A percentile compares a stretch with the other conserved stretches of the same genome.
Evolutionary conservation across 1,140 invertebrate species (phyloP).

Genomic region (Myzus persicae): DNA sequence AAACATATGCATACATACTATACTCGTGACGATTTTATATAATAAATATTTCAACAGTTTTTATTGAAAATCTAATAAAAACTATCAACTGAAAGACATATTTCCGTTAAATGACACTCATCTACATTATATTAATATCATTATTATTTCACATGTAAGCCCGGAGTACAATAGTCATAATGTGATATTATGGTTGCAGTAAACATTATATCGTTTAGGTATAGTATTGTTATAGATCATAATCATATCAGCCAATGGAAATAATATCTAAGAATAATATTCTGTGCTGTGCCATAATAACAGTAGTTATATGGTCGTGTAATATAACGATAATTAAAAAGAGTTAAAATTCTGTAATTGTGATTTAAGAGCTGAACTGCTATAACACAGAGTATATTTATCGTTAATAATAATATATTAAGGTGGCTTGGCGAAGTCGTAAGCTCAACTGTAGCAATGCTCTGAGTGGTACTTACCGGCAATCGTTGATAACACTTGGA

Average conservation of each 20-base stretch:
- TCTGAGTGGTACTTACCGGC: no score
- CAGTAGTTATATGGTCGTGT: accelerated
- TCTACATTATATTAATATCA: not conserved
- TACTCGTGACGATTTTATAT: not conserved
- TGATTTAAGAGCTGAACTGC: no score
- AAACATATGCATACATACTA: no score
- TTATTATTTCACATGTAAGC: not conserved
- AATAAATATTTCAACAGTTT: not conserved
- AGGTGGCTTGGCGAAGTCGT: no score
- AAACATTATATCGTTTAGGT: no score
- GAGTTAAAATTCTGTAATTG: not conserved
- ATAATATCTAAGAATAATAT: not conserved
- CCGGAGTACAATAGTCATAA: not conserved
- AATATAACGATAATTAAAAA: not conserved
- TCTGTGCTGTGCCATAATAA: not conserved
- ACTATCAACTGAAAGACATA: not conserved
- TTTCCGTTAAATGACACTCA: not conserved
- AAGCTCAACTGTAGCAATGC: no score
- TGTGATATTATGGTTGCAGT: not conserved
- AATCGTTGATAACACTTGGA: no score
- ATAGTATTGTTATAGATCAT: not conserved
- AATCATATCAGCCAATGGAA: not conserved
- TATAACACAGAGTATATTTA: no score
- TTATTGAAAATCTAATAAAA: not conserved
- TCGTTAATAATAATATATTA: no score